phyloP scores from a whole-genome alignment of 2,888 invertebrate species.

The Drosophila meridionalis region DNA sequence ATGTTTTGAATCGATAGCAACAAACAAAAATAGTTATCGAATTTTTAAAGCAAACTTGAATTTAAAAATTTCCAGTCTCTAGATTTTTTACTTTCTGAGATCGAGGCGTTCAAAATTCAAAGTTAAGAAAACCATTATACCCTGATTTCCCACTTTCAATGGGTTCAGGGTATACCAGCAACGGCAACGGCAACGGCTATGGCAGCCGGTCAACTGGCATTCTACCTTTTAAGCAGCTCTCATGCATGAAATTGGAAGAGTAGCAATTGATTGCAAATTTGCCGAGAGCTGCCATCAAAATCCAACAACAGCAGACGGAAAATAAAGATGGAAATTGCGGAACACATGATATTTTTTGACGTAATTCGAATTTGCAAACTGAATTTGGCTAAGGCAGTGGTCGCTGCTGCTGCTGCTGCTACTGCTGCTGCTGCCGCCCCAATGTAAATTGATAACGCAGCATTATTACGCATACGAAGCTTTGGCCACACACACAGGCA shows the following conservation, averaged over 20 bases:
- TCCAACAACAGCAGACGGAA: constrained; percentile 40
- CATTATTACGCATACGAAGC: constrained; percentile 61
- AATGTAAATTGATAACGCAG: constrained; percentile 71
- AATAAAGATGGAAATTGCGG: constrained; percentile 77
- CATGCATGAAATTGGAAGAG: constrained; percentile 80
- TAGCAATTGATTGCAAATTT: constrained; percentile 81
- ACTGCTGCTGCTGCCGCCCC: constrained; percentile 15
- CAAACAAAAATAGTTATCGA: no score
- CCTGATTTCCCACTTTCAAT: no score
- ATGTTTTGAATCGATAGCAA: no score
- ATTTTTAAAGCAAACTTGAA: no score
- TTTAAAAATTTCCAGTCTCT: no score
- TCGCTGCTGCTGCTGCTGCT: constrained; percentile 1
- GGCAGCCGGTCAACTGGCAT: constrained; percentile 71
- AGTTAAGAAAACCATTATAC: no score
- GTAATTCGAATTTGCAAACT: constrained; percentile 77
- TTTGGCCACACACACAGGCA: constrained; percentile 12
- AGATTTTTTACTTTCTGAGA: no score
- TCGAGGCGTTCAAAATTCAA: no score
- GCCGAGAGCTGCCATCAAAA: constrained; percentile 63
- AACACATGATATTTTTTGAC: constrained; percentile 80
- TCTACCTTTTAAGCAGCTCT: constrained; percentile 79
- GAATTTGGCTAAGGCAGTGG: constrained; percentile 54
- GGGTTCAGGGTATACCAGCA: no score
- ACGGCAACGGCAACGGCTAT: constrained; percentile 1